These are phyloP conservation scores for Elephantulus edwardii DNA, from an alignment of 2,113 vertebrate species.

Conservation along the genomic window DNA sequence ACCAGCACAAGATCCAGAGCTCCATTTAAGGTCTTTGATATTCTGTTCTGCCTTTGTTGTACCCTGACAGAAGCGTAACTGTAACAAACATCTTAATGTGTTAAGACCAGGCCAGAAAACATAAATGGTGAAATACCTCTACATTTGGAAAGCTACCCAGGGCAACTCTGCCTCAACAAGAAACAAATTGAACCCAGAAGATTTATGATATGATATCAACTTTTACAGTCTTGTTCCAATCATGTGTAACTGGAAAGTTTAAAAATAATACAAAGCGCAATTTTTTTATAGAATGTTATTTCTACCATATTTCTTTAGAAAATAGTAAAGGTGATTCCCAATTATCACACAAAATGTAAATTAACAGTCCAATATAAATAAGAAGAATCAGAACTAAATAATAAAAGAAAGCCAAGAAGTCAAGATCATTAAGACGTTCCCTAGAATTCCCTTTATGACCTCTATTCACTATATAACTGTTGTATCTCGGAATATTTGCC, in stretches of 20 bases:
- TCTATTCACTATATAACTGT: not conserved
- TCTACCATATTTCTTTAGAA: not conserved
- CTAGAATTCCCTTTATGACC: not conserved
- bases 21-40: not conserved
- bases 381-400: not conserved
- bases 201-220: not conserved
- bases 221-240: not conserved
- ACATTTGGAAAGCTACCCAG: not conserved
- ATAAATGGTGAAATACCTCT: not conserved
- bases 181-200: not conserved
- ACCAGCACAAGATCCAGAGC: not conserved
- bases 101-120: not conserved
- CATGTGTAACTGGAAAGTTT: not conserved
- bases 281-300: not conserved
- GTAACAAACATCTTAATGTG: not conserved
- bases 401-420: conserved; percentile 16
- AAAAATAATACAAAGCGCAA: not conserved
- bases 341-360: not conserved
- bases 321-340: not conserved
- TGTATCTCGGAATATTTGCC: not conserved
- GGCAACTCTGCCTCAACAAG: not conserved
- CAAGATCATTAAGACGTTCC: conserved; percentile 1
- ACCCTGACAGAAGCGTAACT: not conserved
- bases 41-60: not conserved
- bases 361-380: not conserved